Base-by-base conservation (phyloP, 2,888 invertebrate genomes). In the Athetis lepigone region DNA sequence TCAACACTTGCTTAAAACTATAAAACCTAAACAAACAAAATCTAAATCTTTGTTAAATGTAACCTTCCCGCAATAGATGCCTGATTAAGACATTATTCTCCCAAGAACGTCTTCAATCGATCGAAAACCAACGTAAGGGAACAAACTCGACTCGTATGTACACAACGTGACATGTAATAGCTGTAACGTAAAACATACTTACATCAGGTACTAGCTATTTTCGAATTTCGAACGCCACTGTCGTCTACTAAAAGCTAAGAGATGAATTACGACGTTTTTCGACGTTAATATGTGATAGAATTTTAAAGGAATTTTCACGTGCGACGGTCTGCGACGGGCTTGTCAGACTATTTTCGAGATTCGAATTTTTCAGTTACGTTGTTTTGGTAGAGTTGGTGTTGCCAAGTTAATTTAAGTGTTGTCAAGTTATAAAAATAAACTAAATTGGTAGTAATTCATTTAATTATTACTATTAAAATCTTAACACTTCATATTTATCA, bases 221-320 rank as follows among this genome's bases (percentile, higher is more conserved):
- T 51, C 49, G 33, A 70, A 68, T 70, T 75, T 57, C 49, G 49
- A 75, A 68, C 60, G 43, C 60, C 37, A 58, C 43, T 66, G 70
- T 58, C 77, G 66, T 76, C 75, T 56, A 77, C 77, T 84, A 82
- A 84, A 85, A 84, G 83, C 82, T 67, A 42, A 42, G 68, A 85
- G 85, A 89, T 87, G 76, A 84, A 80, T 70, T 75, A 75, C 73
- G 86, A 87, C 87, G 82, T 74, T 80, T 83, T 85, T 81, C 78
- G 78, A 78, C 79, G 82, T 77, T 81, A 84, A 82, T 83, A 84
- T 81, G 77, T 68, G 70, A 82, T 80, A 73, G 79, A 79, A 80
- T 80, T 85, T 84, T 80, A 77, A 79, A 77, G 72, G 79, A 78
- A 82, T 80, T 78, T 78, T 77, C 73, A 61, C 79, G 67, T 84